Evolutionary conservation across 2,888 invertebrate genomes (phyloP), one percentile per base, ranked within the genome.

Genomic region (Andricus quercusramuli): DNA sequence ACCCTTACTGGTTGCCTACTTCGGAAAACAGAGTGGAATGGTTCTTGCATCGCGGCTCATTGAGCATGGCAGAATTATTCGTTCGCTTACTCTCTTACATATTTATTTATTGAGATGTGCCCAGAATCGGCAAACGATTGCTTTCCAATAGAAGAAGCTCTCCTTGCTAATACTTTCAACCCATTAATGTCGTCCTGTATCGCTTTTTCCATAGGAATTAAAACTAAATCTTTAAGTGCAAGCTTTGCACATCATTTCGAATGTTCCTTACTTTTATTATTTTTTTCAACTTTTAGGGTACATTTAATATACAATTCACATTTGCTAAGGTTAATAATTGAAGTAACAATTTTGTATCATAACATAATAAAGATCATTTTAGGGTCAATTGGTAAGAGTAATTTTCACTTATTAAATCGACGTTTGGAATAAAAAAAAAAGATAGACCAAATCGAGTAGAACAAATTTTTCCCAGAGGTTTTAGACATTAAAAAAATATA

Each of bases 31-130:
- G 32, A 56, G 25, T 74, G n/a, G 32, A 74, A 74, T 51, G 56
- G 29, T 32, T 29, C 32, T 51, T 44, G 25, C 32, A 74, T 74
- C 56, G 20, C 56, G 56, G n/a, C 51, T 29, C 74, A 74, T 56
- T 51, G 74, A 56, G 25, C 56, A 47, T 56, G 51, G 56, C 29
- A 56, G 51, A 74, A 74, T 74, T 56, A 74, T 56, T 74, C 56
- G 32, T 56, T 15, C 29, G 44, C 56, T 74, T 32, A 29, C 32
- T 6, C 56, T 74, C 32, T 74, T 74, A 74, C 74, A 74, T 74
- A 74, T 74, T 74, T 74, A 74, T 74, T 74, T 74, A 74, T 74
- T 74, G 51, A 56, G 74, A 74, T 37, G 32, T 17, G 15, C 32
- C 2, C 56, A 56, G 51, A 74, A 74, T 56, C 32, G 13, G 4